phyloP scores from a whole-genome alignment of 92 coral and sea anemone species.

The Phenganax subtilis region DNA sequence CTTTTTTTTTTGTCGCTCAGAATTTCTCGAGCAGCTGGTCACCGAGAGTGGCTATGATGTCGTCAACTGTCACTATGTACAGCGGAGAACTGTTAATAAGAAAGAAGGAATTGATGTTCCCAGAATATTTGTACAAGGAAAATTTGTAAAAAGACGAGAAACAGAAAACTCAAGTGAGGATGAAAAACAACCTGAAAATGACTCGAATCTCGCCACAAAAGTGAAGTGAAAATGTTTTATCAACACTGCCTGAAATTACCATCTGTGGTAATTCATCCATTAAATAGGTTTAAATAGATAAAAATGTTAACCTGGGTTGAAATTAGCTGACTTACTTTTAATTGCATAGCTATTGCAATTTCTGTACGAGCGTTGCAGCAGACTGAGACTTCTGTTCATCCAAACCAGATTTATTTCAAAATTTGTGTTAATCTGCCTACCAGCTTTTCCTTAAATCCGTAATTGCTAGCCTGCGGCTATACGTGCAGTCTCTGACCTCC shows the following conservation, averaged over 20 bases:
- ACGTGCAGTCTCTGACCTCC: no score
- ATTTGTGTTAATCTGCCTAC: no score
- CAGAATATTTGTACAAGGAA: constrained; percentile 95
- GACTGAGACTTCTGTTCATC: no score
- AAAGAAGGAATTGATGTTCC: constrained; percentile 89
- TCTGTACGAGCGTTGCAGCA: no score
- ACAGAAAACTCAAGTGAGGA: neutral
- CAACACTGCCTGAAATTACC: neutral
- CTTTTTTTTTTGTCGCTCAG: constrained; percentile 42
- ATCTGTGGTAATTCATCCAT: no score
- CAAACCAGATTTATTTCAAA: no score
- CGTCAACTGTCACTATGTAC: constrained; percentile 62
- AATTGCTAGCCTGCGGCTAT: no score
- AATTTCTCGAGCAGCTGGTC: constrained; percentile 50
- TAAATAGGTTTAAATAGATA: no score
- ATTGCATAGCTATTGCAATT: no score
- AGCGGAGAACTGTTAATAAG: constrained; percentile 87
- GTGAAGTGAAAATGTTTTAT: neutral
- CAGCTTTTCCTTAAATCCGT: no score
- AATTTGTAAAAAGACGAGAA: constrained; percentile 45
- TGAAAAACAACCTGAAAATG: neutral
- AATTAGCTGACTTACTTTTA: no score
- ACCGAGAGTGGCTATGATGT: constrained; percentile 69
- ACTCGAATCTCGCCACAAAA: neutral
- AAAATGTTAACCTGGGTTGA: no score